A percentile compares a stretch with the other conserved stretches of the same genome.
Conservation (phyloP, 2,797 vertebrate species). For the Gymnoscopelus braueri region DNA sequence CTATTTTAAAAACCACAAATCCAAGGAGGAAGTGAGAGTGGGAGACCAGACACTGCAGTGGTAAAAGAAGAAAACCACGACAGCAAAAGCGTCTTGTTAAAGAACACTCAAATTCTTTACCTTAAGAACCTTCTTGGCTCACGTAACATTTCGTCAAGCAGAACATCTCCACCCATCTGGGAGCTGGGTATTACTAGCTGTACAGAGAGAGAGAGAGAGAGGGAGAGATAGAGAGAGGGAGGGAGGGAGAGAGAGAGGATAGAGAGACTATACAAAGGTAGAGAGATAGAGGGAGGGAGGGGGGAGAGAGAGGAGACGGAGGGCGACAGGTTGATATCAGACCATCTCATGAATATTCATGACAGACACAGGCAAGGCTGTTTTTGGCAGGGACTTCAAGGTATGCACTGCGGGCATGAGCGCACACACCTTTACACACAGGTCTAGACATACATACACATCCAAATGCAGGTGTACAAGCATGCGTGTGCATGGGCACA, state of each 20-base stretch:
- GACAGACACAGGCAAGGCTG: conserved; percentile 25
- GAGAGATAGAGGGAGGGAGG: conserved; percentile 2
- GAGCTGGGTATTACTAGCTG: too few relatives aligned
- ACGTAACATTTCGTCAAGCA: too few relatives aligned
- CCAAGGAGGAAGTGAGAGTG: too few relatives aligned
- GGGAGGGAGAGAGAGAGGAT: not conserved
- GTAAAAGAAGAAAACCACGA: too few relatives aligned
- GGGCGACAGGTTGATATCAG: not conserved
- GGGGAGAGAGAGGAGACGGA: conserved; percentile 1
- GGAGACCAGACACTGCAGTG: too few relatives aligned
- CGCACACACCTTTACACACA: not conserved
- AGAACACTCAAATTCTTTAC: too few relatives aligned
- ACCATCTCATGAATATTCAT: conserved; percentile 28
- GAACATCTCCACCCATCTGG: too few relatives aligned
- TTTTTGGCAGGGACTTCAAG: conserved; percentile 23
- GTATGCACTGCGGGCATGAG: conserved; percentile 24
- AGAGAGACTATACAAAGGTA: not conserved
- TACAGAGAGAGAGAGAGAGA: conserved; percentile 1
- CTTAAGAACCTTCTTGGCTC: too few relatives aligned
- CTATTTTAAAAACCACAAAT: not conserved
- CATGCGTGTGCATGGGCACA: not conserved
- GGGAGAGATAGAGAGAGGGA: not conserved
- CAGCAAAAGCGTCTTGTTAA: too few relatives aligned
- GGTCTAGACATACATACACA: too few relatives aligned
- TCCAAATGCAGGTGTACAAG: too few relatives aligned